Percentiles rank a stretch among this genome's conserved stretches.
Conservation (phyloP, 2,797 vertebrate species). For the Nyctalus aviator region DNA sequence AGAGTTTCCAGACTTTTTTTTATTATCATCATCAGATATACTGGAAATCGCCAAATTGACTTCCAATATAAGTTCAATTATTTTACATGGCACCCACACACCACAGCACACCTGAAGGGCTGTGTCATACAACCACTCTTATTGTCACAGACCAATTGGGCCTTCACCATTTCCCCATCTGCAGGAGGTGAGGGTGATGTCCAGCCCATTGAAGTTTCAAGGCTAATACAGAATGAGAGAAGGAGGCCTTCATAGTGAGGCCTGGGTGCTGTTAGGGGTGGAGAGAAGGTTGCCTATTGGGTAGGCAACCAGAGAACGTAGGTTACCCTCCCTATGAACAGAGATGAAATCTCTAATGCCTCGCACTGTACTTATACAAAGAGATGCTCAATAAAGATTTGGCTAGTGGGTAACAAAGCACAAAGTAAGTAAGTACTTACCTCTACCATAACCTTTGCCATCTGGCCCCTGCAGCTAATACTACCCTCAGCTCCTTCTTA, state of each 20-base stretch:
- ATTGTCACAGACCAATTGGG: background rate
- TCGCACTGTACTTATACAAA: background rate
- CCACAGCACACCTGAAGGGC: background rate
- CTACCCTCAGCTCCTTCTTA: background rate
- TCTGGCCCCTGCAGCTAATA: background rate
- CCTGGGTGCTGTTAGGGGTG: background rate
- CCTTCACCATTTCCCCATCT: background rate
- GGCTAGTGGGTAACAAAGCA: background rate
- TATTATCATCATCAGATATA: too few relatives aligned
- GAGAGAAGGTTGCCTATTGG: background rate
- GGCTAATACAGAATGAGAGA: background rate
- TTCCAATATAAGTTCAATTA: too few relatives aligned
- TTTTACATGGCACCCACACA: background rate
- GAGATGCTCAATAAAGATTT: background rate
- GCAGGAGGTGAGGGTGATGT: background rate
- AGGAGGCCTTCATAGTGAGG: background rate
- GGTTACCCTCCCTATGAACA: background rate
- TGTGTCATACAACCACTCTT: background rate
- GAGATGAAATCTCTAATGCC: background rate
- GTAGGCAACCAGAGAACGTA: background rate
- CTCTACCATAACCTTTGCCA: background rate
- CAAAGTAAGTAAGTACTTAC: background rate
- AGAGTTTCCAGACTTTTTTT: background rate
- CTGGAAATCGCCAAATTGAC: too few relatives aligned
- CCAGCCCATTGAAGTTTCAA: background rate